phyloP scores from a whole-genome alignment of 37 sponge, comb jelly and placozoan genomes.

The Diacarnus erythraeanus region DNA sequence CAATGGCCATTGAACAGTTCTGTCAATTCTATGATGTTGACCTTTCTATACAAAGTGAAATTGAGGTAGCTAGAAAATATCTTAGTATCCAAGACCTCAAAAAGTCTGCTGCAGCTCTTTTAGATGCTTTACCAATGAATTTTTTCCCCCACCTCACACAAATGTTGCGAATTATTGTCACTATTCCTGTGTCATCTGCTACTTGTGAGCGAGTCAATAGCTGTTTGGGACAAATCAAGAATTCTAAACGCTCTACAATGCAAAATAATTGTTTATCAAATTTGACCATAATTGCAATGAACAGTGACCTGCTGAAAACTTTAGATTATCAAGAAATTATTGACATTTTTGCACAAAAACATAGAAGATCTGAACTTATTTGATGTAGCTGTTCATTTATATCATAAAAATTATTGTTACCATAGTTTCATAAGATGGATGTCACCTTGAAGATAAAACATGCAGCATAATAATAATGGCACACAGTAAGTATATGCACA shows the following conservation, averaged over 20 bases:
- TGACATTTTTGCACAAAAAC: constrained; percentile 11
- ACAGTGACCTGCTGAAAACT: constrained; percentile 11
- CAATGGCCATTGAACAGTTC: background rate
- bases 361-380: constrained; percentile 20
- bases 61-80: constrained; percentile 21
- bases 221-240: constrained; percentile 30
- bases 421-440: background rate
- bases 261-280: background rate
- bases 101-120: constrained; percentile 15
- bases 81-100: background rate
- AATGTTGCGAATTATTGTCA: constrained; percentile 10
- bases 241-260: constrained; percentile 18
- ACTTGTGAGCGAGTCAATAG: constrained; percentile 39
- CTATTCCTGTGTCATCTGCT: constrained; percentile 33
- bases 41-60: constrained; percentile 12
- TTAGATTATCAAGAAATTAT: constrained; percentile 11
- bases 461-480: too few species aligned
- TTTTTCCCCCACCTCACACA: constrained; percentile 16
- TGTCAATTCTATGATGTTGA: constrained; percentile 5
- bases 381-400: constrained; percentile 2
- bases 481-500: too few species aligned
- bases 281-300: constrained; percentile 15
- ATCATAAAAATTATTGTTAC: background rate
- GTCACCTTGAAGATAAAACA: too few species aligned
- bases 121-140: constrained; percentile 11